phyloP scores from a whole-genome alignment of 2,113 vertebrate genomes.

The Dryoscopus gambensis region DNA sequence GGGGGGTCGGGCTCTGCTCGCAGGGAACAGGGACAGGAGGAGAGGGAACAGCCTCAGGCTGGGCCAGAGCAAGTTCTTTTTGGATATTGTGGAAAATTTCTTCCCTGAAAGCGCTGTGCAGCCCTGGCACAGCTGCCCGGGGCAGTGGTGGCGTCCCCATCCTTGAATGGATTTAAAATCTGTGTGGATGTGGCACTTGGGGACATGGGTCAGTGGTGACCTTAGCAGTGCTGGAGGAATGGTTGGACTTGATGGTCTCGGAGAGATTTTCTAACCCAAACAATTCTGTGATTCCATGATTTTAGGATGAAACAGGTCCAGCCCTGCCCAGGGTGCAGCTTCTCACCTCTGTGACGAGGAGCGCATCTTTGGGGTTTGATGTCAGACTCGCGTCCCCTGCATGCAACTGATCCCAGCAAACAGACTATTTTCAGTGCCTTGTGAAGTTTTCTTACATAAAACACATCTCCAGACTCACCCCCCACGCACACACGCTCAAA shows the following conservation, averaged over 20 bases:
- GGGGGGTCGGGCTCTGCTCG: background rate
- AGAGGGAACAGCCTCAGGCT: background rate
- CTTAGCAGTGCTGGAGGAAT: background rate
- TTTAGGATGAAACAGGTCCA: background rate
- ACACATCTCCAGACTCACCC: background rate
- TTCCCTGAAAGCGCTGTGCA: background rate
- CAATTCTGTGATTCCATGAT: too few relatives aligned
- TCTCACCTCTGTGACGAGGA: background rate
- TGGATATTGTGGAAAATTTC: background rate
- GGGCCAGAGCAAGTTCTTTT: background rate
- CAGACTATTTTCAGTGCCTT: background rate
- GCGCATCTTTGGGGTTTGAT: background rate
- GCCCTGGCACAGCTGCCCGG: background rate
- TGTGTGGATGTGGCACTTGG: background rate
- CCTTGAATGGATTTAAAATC: background rate
- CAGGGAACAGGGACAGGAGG: background rate
- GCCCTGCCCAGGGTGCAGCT: background rate
- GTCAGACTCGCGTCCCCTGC: background rate
- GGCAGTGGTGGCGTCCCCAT: background rate
- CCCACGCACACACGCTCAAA: background rate
- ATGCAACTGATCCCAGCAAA: background rate
- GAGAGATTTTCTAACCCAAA: background rate
- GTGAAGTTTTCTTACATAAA: background rate
- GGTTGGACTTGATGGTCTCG: background rate
- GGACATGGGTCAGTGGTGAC: rapidly evolving